A percentile compares a stretch with the other conserved stretches of the same genome.
Evolutionary conservation across 2,797 vertebrate species (phyloP).

Genomic region (Holocentrus rufus): DNA sequence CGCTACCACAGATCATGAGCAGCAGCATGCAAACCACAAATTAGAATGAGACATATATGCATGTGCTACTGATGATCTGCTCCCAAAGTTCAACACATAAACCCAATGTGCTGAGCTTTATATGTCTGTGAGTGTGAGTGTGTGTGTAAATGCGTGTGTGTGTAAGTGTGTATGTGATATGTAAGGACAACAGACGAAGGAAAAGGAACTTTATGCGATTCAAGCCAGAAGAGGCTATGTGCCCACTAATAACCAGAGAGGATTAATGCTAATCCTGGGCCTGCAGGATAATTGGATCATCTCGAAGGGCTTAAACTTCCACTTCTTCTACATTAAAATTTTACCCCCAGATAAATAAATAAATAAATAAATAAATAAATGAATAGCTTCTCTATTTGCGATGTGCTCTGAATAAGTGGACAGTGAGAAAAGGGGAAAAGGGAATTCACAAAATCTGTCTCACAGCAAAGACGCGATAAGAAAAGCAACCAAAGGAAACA

Average conservation of each 20-base stretch:
- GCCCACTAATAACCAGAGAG: conserved; percentile 72
- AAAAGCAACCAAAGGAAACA: conserved; percentile 10
- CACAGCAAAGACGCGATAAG: conserved; percentile 11
- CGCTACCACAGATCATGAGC: conserved; percentile 31
- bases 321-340: conserved; percentile 60
- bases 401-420: conserved; percentile 48
- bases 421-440: conserved; percentile 14
- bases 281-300: conserved; percentile 79
- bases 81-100: neutral
- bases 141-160: neutral
- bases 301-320: conserved; percentile 62
- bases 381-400: conserved; percentile 54
- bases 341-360: conserved; percentile 8
- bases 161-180: conserved; percentile 8
- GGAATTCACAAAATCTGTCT: neutral
- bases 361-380: conserved; percentile 30
- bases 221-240: conserved; percentile 62
- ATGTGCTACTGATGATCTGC: no score
- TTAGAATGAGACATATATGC: no score
- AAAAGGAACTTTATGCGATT: conserved; percentile 48
- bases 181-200: conserved; percentile 13
- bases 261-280: conserved; percentile 77
- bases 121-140: conserved; percentile 4
- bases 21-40: no score
- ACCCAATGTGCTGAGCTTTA: neutral